Evolutionary conservation across 2,797 vertebrate genomes (phyloP).

Genomic region (Channa striata): DNA sequence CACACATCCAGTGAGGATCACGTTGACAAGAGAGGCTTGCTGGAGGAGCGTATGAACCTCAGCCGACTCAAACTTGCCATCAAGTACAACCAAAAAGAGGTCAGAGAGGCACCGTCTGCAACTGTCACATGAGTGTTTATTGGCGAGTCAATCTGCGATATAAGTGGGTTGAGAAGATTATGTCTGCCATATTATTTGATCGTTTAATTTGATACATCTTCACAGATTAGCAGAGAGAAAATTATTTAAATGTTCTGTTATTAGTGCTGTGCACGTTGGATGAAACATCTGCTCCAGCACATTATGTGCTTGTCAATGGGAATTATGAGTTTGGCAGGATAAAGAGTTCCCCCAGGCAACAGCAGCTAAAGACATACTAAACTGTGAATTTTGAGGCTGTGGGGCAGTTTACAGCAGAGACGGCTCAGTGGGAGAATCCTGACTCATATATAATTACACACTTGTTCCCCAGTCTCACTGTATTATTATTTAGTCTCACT

Average conservation of each 20-base stretch:
- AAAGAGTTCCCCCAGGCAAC: conserved; percentile 53
- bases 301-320: conserved; percentile 20
- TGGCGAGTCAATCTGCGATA: not conserved
- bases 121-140: not conserved
- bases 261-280: conserved; percentile 2
- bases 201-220: conserved; percentile 4
- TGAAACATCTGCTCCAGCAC: conserved; percentile 37
- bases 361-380: conserved; percentile 37
- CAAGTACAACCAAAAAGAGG: conserved; percentile 99
- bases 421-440: conserved; percentile 24
- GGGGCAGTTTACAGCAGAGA: conserved; percentile 58
- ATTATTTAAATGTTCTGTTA: not conserved
- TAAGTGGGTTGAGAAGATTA: not conserved
- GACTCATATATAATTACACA: conserved; percentile 26
- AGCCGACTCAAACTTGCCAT: conserved; percentile 98
- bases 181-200: not conserved
- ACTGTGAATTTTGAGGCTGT: conserved; percentile 37
- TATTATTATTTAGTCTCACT: no score
- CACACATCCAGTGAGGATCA: conserved; percentile 95
- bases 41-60: conserved; percentile 98
- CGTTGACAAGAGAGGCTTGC: conserved; percentile 92
- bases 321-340: conserved; percentile 48
- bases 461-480: not conserved
- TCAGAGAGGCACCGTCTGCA: conserved; percentile 54
- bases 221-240: not conserved